phyloP scores from a whole-genome alignment of 2,888 invertebrate species.

The Cerastis rubricosa region DNA sequence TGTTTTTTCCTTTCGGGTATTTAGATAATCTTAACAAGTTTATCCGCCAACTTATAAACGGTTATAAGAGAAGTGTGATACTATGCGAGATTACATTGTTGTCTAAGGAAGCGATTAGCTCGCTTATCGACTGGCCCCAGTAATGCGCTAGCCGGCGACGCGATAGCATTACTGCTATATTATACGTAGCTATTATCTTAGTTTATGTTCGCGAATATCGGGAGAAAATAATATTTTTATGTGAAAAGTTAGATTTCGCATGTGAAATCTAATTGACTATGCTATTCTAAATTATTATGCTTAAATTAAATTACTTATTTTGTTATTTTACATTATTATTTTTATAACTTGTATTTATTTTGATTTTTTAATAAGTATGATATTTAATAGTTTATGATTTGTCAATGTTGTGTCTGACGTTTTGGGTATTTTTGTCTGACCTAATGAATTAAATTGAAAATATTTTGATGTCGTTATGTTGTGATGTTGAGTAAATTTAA shows the following conservation, averaged over 20 bases:
- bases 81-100: slow-evolving; percentile 19
- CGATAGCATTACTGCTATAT: slow-evolving; percentile 5
- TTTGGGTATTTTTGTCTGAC: no score
- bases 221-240: neutral
- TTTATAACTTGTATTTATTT: no score
- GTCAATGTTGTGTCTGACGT: no score
- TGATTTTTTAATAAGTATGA: no score
- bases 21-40: neutral
- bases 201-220: neutral
- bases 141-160: slow-evolving; percentile 13
- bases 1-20: neutral
- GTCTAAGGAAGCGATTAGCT: slow-evolving; percentile 28
- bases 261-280: no score
- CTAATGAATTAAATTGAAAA: no score
- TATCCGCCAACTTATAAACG: neutral
- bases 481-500: neutral
- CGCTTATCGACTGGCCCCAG: slow-evolving; percentile 26
- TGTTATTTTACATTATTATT: no score
- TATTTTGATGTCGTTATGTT: neutral
- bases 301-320: no score
- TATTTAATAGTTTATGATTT: no score
- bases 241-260: neutral
- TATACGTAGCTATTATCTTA: neutral
- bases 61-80: slow-evolving; percentile 1
- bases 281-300: no score